Evolutionary conservation across 1,140 invertebrate genomes (phyloP), one percentile per base, ranked within the genome.

Genomic region (Microplitis mediator): DNA sequence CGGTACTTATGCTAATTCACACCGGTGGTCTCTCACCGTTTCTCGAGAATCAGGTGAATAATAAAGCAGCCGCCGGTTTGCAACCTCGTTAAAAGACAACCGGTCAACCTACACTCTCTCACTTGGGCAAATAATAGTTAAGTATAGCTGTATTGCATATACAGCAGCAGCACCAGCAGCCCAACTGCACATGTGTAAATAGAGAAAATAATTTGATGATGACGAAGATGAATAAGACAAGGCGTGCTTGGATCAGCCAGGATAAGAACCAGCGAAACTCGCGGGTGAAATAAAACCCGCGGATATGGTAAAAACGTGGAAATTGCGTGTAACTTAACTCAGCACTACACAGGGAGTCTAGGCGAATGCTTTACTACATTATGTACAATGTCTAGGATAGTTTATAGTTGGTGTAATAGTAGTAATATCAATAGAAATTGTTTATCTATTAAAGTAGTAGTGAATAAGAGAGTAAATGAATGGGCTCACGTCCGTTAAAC

Each of bases 1-100:
- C 61, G 69, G 54, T 68, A 73, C 63, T 77, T 77, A 79, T 77
- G 76, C 73, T 76, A 79, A 79, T 79, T 76, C 66, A 66, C 70
- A 50, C 68, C 39, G 51, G 52, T 45, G 50, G 70, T 72, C 31
- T 67, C 73, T 61, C 71, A 64, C 54, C 65, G 68, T 78, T 77
- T 75, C 71, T 13, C 52, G 66, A 14, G 71, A 73, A 71, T 70
- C 74, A 72, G 67, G 74, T 73, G 68, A 77, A 79, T 72, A 75
- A 74, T 71, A 63, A 71, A 70, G 66, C 71, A 58, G 62, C 69
- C 67, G 61, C 11, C 31, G 56, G 34, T 66, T 6, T 39, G 66
- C 16, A 63, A 56, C 69, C 65, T 74, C 64, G 74, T 77, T 74
- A 67, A 51, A 36, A 61, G 62, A 64, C 62, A 64, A 64, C 39